phyloP scores from a whole-genome alignment of 2,888 invertebrate species.

The Ametastegia equiseti region DNA sequence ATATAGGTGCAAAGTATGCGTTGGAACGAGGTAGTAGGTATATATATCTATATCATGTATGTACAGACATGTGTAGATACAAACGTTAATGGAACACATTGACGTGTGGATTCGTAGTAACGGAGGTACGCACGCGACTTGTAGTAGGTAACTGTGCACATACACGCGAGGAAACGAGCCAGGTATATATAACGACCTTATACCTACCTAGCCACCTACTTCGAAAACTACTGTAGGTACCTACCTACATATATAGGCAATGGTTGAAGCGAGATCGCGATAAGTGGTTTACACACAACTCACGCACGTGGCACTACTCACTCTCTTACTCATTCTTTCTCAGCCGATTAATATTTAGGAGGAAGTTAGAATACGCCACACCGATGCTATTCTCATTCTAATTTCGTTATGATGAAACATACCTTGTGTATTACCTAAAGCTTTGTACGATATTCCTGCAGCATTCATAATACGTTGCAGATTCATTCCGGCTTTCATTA shows the following conservation, averaged over 20 bases:
- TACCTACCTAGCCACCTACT: too few relatives aligned
- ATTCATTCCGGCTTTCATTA: neutral
- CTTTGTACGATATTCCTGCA: neutral
- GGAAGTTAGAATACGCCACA: constrained; percentile 24
- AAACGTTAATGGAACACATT: neutral
- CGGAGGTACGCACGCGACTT: constrained; percentile 40
- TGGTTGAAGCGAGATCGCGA: constrained; percentile 23
- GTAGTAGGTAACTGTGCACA: neutral
- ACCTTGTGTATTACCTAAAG: constrained; percentile 7
- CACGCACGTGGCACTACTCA: constrained; percentile 27
- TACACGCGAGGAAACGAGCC: constrained; percentile 33
- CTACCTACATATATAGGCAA: neutral
- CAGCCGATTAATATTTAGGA: constrained; percentile 23
- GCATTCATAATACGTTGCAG: neutral
- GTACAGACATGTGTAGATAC: neutral
- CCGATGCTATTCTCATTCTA: constrained; percentile 13
- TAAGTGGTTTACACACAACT: constrained; percentile 38
- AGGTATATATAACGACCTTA: too few relatives aligned
- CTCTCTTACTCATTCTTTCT: too few relatives aligned
- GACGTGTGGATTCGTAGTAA: constrained; percentile 10
- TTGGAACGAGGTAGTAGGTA: too few relatives aligned
- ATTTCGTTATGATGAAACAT: constrained; percentile 10
- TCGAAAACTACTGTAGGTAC: too few relatives aligned
- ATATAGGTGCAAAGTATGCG: too few relatives aligned
- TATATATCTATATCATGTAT: too few relatives aligned